A percentile compares a stretch with the other conserved stretches of the same genome.
Conservation (phyloP, 2,113 vertebrate genomes). For the Hydrolagus affinis region DNA sequence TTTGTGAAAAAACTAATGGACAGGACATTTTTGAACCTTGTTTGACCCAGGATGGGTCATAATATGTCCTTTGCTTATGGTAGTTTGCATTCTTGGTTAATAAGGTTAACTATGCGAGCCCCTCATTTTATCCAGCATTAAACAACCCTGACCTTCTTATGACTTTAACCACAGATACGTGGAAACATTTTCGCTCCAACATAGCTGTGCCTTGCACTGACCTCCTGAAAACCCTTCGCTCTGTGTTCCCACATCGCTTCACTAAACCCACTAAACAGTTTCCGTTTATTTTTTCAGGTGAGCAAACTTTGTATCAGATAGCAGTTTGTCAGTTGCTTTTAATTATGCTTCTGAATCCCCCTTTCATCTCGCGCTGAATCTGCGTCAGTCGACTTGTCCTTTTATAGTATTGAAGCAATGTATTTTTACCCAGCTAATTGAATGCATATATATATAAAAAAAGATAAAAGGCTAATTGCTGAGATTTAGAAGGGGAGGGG, state of each 20-base stretch:
- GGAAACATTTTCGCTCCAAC: constrained; percentile 57
- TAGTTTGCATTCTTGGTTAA: constrained; percentile 15
- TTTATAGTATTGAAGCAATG: constrained; percentile 62
- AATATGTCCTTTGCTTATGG: background rate
- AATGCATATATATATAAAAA: constrained; percentile 60
- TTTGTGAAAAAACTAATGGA: background rate
- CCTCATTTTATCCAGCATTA: background rate
- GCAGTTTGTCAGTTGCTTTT: constrained; percentile 82
- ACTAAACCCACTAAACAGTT: constrained; percentile 52
- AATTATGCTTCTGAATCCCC: constrained; percentile 79
- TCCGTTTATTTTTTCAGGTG: constrained; percentile 93
- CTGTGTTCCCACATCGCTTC: constrained; percentile 56
- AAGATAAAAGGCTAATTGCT: constrained; percentile 60
- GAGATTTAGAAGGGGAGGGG: constrained; percentile 49
- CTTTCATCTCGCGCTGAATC: constrained; percentile 66
- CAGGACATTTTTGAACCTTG: background rate
- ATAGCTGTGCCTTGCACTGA: constrained; percentile 59
- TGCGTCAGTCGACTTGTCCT: constrained; percentile 67
- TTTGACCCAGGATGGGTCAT: background rate
- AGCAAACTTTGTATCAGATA: constrained; percentile 72
- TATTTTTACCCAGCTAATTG: constrained; percentile 69
- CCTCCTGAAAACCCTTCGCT: constrained; percentile 51
- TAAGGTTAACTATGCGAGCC: constrained; percentile 10
- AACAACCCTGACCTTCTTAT: constrained; percentile 54
- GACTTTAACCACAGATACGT: constrained; percentile 53